These are phyloP conservation scores for Gallinago media DNA, from an alignment of 2,113 vertebrate species.

Conservation along the genomic window DNA sequence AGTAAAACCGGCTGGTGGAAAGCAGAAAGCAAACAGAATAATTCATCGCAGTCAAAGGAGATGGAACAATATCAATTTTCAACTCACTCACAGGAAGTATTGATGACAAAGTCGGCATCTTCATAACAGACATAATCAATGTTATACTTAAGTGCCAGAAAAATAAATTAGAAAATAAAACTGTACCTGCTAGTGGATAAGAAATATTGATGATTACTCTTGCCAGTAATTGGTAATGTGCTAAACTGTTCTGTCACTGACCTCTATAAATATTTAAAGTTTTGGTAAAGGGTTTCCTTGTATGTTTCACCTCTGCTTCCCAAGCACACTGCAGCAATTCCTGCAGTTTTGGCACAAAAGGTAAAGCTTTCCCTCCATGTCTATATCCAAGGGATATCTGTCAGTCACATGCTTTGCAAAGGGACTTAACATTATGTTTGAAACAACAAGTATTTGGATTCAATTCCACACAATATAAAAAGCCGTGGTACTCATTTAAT, in stretches of 20 bases:
- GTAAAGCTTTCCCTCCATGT: neutral
- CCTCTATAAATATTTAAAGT: constrained; percentile 15
- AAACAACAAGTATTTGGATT: constrained; percentile 18
- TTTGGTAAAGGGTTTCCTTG: neutral
- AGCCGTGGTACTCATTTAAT: neutral
- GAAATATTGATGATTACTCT: neutral
- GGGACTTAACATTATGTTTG: neutral
- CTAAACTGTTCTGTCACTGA: constrained; percentile 2
- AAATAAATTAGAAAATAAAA: constrained; percentile 46
- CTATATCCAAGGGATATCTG: neutral
- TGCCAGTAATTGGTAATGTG: neutral
- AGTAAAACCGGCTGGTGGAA: neutral
- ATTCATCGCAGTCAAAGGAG: constrained; percentile 32
- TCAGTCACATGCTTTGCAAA: neutral
- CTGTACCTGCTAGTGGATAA: neutral
- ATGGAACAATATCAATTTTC: constrained; percentile 22
- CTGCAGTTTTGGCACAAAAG: neutral
- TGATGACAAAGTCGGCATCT: neutral
- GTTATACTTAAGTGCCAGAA: neutral
- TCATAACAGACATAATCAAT: neutral
- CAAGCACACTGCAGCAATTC: constrained; percentile 4
- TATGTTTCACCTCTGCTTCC: neutral
- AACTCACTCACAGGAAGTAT: neutral
- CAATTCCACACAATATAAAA: neutral
- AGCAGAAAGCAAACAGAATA: constrained; percentile 40